These are phyloP conservation scores for Triplophysa dalaica DNA, from an alignment of 2,113 vertebrate species.

Conservation along the genomic window DNA sequence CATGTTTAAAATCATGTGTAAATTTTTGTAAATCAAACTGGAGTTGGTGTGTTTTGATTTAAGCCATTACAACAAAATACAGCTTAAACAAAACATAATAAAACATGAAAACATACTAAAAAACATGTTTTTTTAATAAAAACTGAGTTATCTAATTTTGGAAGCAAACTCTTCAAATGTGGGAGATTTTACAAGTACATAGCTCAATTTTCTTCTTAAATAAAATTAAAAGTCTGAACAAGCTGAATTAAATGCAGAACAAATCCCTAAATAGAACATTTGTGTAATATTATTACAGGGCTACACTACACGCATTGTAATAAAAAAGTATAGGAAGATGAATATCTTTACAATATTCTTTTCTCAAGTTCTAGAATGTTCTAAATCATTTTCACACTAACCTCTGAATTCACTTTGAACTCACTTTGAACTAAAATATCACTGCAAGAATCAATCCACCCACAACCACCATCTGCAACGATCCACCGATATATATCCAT, in stretches of 20 bases:
- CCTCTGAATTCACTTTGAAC: conserved; percentile 42
- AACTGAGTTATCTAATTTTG: too few relatives aligned
- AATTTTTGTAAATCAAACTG: too few relatives aligned
- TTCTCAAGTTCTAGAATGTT: background rate
- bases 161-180: too few relatives aligned
- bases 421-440: conserved; percentile 63
- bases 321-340: background rate
- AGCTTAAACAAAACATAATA: too few relatives aligned
- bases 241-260: background rate
- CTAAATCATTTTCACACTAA: background rate
- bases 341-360: background rate
- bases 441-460: conserved; percentile 56
- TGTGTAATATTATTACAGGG: background rate
- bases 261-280: conserved; percentile 16
- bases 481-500: conserved; percentile 28
- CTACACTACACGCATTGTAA: background rate
- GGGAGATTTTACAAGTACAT: background rate
- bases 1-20: too few relatives aligned
- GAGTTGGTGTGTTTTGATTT: too few relatives aligned
- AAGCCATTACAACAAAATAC: too few relatives aligned
- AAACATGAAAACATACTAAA: too few relatives aligned
- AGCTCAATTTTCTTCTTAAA: background rate
- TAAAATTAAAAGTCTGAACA: background rate
- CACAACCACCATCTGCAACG: conserved; percentile 21
- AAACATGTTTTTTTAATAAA: too few relatives aligned